Percentiles rank a stretch among this genome's conserved stretches.
These are phyloP conservation scores for Lontra canadensis DNA, from an alignment of 2,113 vertebrate species.

Conservation along the genomic window DNA sequence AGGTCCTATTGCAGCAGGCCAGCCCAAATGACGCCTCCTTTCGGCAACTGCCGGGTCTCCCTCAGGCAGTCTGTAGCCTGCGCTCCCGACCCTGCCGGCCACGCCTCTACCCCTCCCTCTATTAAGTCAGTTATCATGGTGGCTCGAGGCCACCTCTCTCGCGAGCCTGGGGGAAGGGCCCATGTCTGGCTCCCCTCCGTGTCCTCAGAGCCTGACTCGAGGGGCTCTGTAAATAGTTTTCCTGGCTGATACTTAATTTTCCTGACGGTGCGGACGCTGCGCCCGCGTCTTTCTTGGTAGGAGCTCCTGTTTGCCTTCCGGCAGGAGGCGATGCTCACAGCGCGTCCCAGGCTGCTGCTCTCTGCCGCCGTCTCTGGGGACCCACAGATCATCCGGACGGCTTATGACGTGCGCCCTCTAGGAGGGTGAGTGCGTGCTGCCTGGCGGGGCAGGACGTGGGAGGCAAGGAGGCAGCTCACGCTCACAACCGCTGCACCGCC, in stretches of 20 bases:
- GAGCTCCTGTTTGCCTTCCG: slow-evolving; percentile 81
- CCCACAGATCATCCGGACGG: not conserved
- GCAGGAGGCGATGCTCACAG: not conserved
- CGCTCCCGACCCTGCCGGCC: not conserved
- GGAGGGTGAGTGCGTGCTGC: slow-evolving; percentile 29
- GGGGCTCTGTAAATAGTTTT: not conserved
- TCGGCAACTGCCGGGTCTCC: not conserved
- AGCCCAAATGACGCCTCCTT: not conserved
- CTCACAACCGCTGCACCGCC: not conserved
- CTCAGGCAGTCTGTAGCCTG: not conserved
- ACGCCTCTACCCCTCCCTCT: not conserved
- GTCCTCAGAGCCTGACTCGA: not conserved
- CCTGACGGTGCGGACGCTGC: not conserved
- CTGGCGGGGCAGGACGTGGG: no score
- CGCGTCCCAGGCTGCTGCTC: slow-evolving; percentile 23
- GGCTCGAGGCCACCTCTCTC: not conserved
- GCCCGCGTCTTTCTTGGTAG: slow-evolving; percentile 70
- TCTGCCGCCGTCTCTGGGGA: slow-evolving; percentile 63
- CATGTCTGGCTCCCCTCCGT: not conserved
- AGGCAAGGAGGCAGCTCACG: not conserved
- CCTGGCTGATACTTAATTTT: not conserved
- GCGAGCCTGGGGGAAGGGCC: not conserved
- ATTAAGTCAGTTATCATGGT: not conserved
- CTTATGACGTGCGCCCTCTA: slow-evolving; percentile 3
- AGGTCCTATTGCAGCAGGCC: not conserved